Percentiles rank a stretch among this genome's conserved stretches.
Evolutionary conservation across 2,888 invertebrate genomes (phyloP).

Genomic region (Euplexia lucipara): DNA sequence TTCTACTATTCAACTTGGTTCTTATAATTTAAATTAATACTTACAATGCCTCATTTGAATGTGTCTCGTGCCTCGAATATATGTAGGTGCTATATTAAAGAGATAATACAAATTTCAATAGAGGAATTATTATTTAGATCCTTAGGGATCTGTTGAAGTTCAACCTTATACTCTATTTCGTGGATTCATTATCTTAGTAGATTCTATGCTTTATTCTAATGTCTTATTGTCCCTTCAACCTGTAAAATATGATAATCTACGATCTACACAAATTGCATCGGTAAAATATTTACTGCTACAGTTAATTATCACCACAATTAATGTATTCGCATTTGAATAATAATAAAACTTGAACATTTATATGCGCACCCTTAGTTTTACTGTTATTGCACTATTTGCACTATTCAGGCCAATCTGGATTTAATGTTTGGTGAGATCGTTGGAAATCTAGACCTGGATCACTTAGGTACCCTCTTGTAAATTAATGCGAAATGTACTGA

Average conservation of each 20-base stretch:
- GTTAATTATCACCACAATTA: conserved; percentile 69
- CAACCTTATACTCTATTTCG: neutral
- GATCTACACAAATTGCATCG: conserved; percentile 33
- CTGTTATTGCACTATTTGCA: conserved; percentile 50
- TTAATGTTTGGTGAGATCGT: conserved; percentile 39
- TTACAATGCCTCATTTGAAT: neutral
- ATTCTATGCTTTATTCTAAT: neutral
- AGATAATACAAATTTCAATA: too few species aligned
- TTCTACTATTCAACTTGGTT: too few species aligned
- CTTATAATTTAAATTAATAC: too few species aligned
- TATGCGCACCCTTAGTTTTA: conserved; percentile 56
- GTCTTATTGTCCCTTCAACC: neutral
- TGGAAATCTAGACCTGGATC: conserved; percentile 16
- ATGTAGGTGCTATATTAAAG: too few species aligned
- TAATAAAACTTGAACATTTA: conserved; percentile 72
- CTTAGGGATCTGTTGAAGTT: neutral
- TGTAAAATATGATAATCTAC: conserved; percentile 8
- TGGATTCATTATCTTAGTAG: neutral
- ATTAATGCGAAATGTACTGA: too few species aligned
- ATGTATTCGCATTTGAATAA: conserved; percentile 66
- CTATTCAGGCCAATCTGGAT: conserved; percentile 49
- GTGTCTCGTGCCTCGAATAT: neutral
- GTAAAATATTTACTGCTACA: conserved; percentile 70
- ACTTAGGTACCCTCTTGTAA: too few species aligned
- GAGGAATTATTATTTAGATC: too few species aligned